Base-by-base conservation (phyloP, 2,113 vertebrate species). In the Anolis sagrei region DNA sequence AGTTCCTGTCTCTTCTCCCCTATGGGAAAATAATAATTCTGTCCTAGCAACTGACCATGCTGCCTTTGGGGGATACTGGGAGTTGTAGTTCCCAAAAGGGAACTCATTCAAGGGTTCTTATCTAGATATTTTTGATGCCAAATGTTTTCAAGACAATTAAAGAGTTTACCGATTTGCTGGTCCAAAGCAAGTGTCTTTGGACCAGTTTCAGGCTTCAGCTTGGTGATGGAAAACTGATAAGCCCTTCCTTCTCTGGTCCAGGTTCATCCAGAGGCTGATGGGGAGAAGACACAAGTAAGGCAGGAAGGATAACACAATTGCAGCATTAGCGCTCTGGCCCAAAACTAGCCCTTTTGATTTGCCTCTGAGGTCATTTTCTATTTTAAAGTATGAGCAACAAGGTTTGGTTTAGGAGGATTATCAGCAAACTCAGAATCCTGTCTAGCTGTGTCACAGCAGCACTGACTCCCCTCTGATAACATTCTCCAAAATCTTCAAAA, bases 281-380 rank as follows among this genome's bases (percentile, higher is more conserved):
- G 74, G 48, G 89, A 90, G 86, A 89, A 91, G 82, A 16, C 68
- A 91, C n/a, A 25, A 86, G 82, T 75, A 85, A 68, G 87, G 25
- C 66, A 36, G 73, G 81, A 79, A 82, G 61, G 87, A 87, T 86
- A 1, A 80, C 88, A 77, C 32, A 92, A 73, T n/a, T 91, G 16
- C 75, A 89, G 84, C 78, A 14, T 0, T 1, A 73, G 32, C 1
- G 1, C 79, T 82, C 91, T 92, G 91, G 58, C 78, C 89, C 70
- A 54, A n/a, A 91, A 87, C 58, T 58, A 78, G 77, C 88, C 77
- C 0, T 0, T 61, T 89, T 93, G 92, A 69, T 88, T 96, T 91
- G 92, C 49, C 49, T 66, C 9, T 95, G 90, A 90, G 94, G 91
- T 94, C 21, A 85, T 86, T 93, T 74, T 92, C 92, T 95, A 92